Evolutionary conservation across 1,140 invertebrate species (phyloP), one percentile per base, ranked within the genome.

Genomic region (Laupala kohalensis): DNA sequence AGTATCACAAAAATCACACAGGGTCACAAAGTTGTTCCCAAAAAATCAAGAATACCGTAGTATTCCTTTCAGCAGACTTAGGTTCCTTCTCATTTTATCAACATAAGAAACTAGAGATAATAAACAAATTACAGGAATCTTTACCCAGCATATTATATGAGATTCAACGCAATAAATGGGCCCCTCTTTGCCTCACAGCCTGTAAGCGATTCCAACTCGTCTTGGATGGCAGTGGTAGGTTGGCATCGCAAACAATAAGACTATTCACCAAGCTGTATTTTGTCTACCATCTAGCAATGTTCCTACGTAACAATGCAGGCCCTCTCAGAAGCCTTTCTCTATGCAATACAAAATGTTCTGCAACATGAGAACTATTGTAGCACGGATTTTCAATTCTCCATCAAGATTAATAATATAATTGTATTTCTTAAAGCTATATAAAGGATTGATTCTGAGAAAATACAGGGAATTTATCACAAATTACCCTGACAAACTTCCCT

Each of bases 371-470:
- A 53, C 37, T 53, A 53, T 53, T 53, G 37, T 26, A 26, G 66
- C 66, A 25, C 25, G 25, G 25, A 15, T 28, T 26, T 23, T 26
- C 66, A 67, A 26, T 67, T 67, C 66, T 67, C 66, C 66, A 67
- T 28, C 26, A 67, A n/a, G 19, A 67, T 67, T 67, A 67, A 67
- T 67, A 23, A n/a, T n/a, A 26, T 67, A 67, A 67, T 65, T 73
- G 30, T 26, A 29, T 65, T 73, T 28, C 70, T 73, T 73, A 69
- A 71, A 71, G 69, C 72, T 73, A 68, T 71, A 69, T 71, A 73
- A 64, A 29, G 62, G 29, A 71, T 71, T 62, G 28, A 71, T 70
- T 71, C 70, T 27, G 53, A 24, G 37, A 70, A 70, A 53, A 53
- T 53, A 53, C 37, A 53, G 37, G 37, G 9, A 53, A 53, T 53